Conservation (phyloP, 2,113 vertebrate species). For the Alouatta palliata region DNA sequence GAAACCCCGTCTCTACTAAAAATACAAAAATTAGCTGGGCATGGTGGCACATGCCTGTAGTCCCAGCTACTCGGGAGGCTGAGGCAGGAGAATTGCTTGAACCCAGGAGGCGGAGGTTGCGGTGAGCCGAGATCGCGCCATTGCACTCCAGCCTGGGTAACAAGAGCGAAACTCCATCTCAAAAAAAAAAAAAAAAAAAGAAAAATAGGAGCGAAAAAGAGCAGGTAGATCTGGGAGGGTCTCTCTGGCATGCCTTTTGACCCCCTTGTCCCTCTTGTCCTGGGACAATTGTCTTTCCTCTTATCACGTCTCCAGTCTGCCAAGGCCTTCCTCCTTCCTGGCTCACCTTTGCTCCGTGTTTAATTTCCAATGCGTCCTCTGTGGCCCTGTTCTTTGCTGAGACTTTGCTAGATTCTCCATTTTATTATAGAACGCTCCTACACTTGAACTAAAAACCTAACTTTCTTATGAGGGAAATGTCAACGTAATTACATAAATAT, state of each 20-base stretch:
- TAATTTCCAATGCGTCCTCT: not conserved
- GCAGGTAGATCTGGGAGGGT: no score
- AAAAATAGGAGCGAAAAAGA: not conserved
- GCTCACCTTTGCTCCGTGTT: not conserved
- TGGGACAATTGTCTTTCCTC: not conserved
- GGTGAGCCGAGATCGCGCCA: no score
- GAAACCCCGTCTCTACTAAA: no score
- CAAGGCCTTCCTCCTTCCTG: no score
- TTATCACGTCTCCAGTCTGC: not conserved
- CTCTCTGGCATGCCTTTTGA: not conserved
- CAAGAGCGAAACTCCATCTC: no score
- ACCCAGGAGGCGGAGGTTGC: no score
- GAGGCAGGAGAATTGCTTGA: no score
- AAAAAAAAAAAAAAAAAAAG: no score
- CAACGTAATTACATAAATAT: not conserved
- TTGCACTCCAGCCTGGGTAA: no score
- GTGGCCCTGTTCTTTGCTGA: not conserved
- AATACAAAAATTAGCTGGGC: no score
- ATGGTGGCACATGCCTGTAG: no score
- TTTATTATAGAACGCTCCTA: not conserved
- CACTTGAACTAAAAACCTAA: not conserved
- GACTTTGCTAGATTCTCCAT: not conserved
- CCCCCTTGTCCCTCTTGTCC: not conserved
- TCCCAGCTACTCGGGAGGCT: no score
- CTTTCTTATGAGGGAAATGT: not conserved